A percentile compares a stretch with the other conserved stretches of the same genome.
Conservation (phyloP, 2,888 invertebrate species). For the Gryllus longicercus region DNA sequence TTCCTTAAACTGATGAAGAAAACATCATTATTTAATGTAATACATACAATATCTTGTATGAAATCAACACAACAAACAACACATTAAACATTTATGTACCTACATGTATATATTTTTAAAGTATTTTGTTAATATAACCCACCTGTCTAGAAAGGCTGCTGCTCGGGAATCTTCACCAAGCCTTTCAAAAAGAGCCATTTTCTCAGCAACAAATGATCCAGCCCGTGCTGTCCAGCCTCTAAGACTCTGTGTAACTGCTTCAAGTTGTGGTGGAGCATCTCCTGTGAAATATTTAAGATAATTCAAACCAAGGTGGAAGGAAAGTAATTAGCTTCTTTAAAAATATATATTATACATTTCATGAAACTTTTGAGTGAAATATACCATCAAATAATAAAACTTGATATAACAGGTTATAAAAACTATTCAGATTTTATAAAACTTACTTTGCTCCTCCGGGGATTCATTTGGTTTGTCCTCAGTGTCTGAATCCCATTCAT, state of each 20-base stretch:
- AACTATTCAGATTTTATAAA: too few relatives aligned
- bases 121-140: conserved; percentile 18
- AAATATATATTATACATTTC: neutral
- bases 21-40: neutral
- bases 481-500: conserved; percentile 32
- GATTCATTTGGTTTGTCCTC: conserved; percentile 24
- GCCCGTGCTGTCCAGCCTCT: conserved; percentile 77
- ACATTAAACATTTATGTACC: neutral
- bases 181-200: conserved; percentile 69
- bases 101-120: neutral
- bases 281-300: neutral
- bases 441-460: neutral
- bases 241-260: conserved; percentile 40
- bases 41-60: neutral
- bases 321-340: neutral
- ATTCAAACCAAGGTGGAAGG: neutral
- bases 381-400: neutral
- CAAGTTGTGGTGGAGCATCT: conserved; percentile 31
- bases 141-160: conserved; percentile 50
- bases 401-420: too few relatives aligned
- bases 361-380: neutral
- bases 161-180: conserved; percentile 52
- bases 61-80: neutral
- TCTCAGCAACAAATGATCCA: conserved; percentile 76
- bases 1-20: neutral